phyloP scores from a whole-genome alignment of 2,113 vertebrate species.

The Nothobranchius kuhntae region DNA sequence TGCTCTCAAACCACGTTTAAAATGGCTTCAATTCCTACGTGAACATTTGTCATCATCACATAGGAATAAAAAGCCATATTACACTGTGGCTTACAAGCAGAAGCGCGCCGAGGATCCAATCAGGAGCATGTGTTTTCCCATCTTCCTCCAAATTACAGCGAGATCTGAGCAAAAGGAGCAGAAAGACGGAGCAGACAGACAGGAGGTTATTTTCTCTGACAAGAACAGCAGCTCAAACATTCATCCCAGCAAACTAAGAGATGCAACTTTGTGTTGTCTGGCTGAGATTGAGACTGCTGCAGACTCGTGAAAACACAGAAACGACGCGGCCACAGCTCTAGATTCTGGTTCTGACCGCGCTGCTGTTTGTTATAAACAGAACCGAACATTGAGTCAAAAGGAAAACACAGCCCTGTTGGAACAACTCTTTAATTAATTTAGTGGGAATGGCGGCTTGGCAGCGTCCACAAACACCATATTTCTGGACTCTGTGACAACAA shows the following conservation, averaged over 20 bases:
- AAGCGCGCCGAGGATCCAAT: background rate
- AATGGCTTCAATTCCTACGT: constrained; percentile 99
- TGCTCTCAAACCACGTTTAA: constrained; percentile 94
- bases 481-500: constrained; percentile 43
- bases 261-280: background rate
- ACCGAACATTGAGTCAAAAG: constrained; percentile 40
- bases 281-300: background rate
- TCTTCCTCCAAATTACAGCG: constrained; percentile 23
- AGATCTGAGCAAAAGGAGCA: constrained; percentile 46
- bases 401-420: constrained; percentile 43
- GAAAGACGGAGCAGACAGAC: constrained; percentile 22
- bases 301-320: background rate
- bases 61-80: constrained; percentile 99
- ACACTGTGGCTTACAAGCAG: constrained; percentile 86
- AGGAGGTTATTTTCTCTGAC: constrained; percentile 23
- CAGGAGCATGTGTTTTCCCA: constrained; percentile 13
- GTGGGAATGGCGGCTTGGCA: constrained; percentile 51
- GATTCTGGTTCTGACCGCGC: constrained; percentile 9
- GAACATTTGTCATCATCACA: constrained; percentile 97
- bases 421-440: constrained; percentile 61
- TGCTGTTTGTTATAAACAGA: constrained; percentile 31
- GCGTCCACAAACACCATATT: constrained; percentile 34
- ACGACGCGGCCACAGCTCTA: background rate
- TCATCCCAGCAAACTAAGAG: constrained; percentile 3
- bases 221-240: constrained; percentile 14